Conservation (phyloP, 2,113 vertebrate genomes). For the Chunga burmeisteri region DNA sequence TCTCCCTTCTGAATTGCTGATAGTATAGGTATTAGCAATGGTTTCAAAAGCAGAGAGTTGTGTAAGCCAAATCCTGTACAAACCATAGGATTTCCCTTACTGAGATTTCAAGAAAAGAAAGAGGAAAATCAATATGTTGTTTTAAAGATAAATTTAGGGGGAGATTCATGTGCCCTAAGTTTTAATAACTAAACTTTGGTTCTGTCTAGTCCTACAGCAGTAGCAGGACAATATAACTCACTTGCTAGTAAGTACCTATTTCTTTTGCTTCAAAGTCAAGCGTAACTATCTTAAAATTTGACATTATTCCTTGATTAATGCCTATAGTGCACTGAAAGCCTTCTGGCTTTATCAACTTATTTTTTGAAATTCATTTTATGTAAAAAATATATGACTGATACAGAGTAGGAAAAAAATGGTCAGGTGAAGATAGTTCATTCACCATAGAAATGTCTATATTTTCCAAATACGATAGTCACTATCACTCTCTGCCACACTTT, state of each 20-base stretch:
- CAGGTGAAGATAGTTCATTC: not conserved
- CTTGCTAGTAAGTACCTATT: not conserved
- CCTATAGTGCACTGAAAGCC: not conserved
- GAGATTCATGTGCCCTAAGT: not conserved
- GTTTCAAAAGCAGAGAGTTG: not conserved
- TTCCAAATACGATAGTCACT: not conserved
- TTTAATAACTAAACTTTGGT: not conserved
- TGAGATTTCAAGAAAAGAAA: not conserved
- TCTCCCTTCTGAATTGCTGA: not conserved
- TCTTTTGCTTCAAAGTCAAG: not conserved
- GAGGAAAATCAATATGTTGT: not conserved
- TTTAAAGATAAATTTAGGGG: not conserved
- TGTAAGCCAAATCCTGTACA: not conserved
- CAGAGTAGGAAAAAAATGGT: accelerated
- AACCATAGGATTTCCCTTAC: not conserved
- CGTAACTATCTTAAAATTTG: not conserved
- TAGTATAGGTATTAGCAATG: not conserved
- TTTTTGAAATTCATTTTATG: not conserved
- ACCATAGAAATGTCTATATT: not conserved
- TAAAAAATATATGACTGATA: not conserved
- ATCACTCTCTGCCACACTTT: not conserved
- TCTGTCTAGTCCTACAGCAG: not conserved
- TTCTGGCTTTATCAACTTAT: not conserved
- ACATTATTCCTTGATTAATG: not conserved
- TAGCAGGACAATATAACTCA: not conserved